Evolutionary conservation across 2,797 vertebrate genomes (phyloP).

Genomic region (Sardinella longiceps): DNA sequence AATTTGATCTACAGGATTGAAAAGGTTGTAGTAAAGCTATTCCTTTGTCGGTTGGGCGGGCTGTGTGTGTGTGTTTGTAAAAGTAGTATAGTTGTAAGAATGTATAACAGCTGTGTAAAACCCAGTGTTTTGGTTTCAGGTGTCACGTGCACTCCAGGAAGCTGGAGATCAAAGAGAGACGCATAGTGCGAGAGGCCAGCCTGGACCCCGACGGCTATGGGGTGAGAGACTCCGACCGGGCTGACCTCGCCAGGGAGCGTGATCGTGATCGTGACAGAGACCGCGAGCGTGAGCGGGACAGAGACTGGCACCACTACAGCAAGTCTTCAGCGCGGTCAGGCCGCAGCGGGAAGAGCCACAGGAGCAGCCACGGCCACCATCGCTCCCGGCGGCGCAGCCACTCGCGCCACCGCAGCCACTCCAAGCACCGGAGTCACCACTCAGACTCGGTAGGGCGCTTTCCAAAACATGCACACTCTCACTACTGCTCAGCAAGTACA

Average conservation of each 20-base stretch:
- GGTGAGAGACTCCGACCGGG: not conserved
- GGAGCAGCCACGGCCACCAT: constrained; percentile 73
- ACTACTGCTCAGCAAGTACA: constrained; percentile 20
- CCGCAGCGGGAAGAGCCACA: constrained; percentile 65
- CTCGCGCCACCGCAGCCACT: constrained; percentile 48
- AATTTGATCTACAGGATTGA: not conserved
- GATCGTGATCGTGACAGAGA: constrained; percentile 31
- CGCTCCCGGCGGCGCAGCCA: constrained; percentile 64
- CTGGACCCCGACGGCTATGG: constrained; percentile 55
- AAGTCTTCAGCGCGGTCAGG: constrained; percentile 75
- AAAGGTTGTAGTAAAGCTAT: not conserved
- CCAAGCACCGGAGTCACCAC: constrained; percentile 63
- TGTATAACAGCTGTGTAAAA: not conserved
- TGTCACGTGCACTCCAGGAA: constrained; percentile 78
- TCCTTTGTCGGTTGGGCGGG: not conserved
- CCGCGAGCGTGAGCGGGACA: constrained; percentile 60
- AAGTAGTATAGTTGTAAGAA: not conserved
- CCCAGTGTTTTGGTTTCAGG: constrained; percentile 57
- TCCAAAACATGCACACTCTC: constrained; percentile 24
- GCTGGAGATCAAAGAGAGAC: constrained; percentile 74
- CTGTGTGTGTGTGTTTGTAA: not conserved
- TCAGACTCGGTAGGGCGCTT: constrained; percentile 78
- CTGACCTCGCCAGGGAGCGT: not conserved
- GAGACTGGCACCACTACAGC: constrained; percentile 78
- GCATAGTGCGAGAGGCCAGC: constrained; percentile 77